These are phyloP conservation scores for Sciurus vulgaris DNA, from an alignment of 2,797 vertebrate genomes.

Conservation along the genomic window DNA sequence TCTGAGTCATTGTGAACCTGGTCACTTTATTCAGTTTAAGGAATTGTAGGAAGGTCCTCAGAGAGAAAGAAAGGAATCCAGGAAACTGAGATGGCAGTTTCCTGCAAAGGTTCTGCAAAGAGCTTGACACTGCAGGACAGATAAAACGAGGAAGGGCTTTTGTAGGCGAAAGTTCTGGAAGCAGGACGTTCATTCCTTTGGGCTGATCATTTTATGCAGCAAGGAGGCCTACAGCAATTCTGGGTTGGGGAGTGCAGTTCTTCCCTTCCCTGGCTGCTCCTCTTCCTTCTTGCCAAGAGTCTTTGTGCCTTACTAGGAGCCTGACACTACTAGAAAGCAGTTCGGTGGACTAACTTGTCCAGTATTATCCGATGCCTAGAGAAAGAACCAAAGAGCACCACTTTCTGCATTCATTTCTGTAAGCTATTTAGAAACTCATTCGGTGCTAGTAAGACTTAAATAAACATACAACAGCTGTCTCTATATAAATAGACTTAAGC, in stretches of 20 bases:
- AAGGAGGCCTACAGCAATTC: neutral
- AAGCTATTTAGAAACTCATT: constrained; percentile 13
- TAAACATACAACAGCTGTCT: constrained; percentile 39
- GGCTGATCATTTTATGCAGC: neutral
- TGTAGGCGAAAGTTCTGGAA: neutral
- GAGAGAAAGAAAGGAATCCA: neutral
- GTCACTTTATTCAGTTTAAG: neutral
- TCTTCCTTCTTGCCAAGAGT: neutral
- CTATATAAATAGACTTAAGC: neutral
- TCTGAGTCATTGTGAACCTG: constrained; percentile 5
- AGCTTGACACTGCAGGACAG: neutral
- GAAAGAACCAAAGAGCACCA: constrained; percentile 27
- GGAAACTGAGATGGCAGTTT: neutral
- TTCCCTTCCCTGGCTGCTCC: neutral
- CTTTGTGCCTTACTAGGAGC: neutral
- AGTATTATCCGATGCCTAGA: neutral
- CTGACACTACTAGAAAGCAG: neutral
- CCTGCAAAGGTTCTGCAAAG: neutral
- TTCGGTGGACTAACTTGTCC: neutral
- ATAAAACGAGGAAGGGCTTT: neutral
- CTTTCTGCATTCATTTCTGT: constrained; percentile 11
- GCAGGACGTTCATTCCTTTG: neutral
- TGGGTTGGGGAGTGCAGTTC: neutral
- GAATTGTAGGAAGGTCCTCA: neutral
- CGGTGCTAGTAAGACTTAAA: constrained; percentile 11